phyloP scores from a whole-genome alignment of 2,113 vertebrate species.

The Callopanchax toddi region DNA sequence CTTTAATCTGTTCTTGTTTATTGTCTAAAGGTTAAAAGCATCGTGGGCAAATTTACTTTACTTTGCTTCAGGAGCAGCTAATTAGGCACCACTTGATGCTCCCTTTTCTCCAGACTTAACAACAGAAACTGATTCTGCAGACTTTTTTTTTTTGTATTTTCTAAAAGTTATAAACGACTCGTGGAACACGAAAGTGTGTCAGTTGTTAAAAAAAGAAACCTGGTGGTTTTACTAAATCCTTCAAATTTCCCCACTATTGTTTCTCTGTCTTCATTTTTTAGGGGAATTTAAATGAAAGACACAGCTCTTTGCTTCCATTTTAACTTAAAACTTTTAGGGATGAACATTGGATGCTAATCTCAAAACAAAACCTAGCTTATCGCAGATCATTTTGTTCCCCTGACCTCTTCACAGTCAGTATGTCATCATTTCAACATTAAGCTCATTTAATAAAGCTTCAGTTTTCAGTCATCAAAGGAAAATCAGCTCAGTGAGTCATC shows the following conservation, averaged over 20 bases:
- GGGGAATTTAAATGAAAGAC: slow-evolving; percentile 17
- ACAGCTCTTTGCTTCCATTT: not conserved
- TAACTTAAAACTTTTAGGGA: no score
- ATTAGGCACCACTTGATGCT: no score
- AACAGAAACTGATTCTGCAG: not conserved
- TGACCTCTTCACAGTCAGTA: not conserved
- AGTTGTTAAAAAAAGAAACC: slow-evolving; percentile 13
- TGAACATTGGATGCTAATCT: no score
- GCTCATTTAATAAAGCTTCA: no score
- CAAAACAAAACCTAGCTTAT: no score
- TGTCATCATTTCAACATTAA: slow-evolving; percentile 13
- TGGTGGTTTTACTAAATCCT: not conserved
- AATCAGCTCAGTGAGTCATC: slow-evolving; percentile 24
- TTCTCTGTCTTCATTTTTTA: not conserved
- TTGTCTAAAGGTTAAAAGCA: no score
- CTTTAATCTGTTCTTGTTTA: no score
- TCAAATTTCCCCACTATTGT: not conserved
- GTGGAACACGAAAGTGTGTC: not conserved
- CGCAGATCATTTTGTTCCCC: no score
- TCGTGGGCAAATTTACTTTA: no score
- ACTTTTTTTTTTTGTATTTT: slow-evolving; percentile 1
- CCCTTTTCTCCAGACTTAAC: not conserved
- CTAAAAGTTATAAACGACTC: not conserved
- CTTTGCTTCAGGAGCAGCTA: no score
- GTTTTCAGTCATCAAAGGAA: slow-evolving; percentile 8